Evolutionary conservation across 2,797 vertebrate species (phyloP).

Genomic region (Chanos chanos): DNA sequence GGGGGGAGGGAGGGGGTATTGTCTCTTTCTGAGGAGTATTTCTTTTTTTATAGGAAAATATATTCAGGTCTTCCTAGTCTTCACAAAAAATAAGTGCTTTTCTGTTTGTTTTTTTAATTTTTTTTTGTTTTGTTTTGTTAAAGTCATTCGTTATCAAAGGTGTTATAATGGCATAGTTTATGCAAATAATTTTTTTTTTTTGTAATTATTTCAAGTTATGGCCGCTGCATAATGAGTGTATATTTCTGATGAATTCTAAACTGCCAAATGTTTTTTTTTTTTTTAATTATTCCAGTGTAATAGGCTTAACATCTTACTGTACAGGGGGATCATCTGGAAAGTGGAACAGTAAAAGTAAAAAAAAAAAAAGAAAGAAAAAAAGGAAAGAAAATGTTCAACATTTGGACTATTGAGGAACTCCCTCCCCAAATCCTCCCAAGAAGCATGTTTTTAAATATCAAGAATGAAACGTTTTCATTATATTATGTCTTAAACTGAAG

Average conservation of each 20-base stretch:
- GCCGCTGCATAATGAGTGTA: conserved; percentile 62
- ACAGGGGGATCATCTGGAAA: conserved; percentile 55
- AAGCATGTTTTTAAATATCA: conserved; percentile 41
- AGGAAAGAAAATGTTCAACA: no score
- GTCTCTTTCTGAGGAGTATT: conserved; percentile 71
- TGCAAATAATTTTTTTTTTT: conserved; percentile 80
- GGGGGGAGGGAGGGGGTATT: conserved; percentile 46
- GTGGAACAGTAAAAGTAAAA: conserved; percentile 45
- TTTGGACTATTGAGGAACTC: no score
- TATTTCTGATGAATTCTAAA: conserved; percentile 67
- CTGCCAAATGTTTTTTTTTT: conserved; percentile 71
- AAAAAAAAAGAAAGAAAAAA: no score
- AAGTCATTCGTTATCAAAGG: conserved; percentile 87
- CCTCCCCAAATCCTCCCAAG: conserved; percentile 13
- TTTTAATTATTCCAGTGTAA: conserved; percentile 58
- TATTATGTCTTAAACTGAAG: conserved; percentile 52
- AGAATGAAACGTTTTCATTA: conserved; percentile 47
- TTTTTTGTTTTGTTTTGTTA: no score
- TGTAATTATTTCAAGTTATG: conserved; percentile 74
- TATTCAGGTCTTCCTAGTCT: conserved; percentile 99
- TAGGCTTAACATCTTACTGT: conserved; percentile 65
- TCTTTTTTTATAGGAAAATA: conserved; percentile 83
- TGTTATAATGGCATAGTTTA: conserved; percentile 89
- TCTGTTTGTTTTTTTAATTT: no score
- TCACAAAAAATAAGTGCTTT: conserved; percentile 96